Base-by-base conservation (phyloP, 2,888 invertebrate genomes). In the Bimastos eiseni region DNA sequence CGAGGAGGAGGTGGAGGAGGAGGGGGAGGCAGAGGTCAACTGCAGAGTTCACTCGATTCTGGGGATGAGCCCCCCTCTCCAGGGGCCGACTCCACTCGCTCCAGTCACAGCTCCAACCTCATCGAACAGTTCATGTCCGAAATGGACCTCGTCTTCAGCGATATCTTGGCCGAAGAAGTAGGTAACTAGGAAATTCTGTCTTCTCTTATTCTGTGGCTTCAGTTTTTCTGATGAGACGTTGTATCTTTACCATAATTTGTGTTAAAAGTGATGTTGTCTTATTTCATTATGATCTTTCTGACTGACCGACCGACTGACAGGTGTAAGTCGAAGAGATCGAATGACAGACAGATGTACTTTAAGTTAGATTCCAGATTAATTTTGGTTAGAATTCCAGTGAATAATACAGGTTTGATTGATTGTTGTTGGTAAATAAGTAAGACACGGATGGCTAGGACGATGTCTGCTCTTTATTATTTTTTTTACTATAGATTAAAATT, bases 71-170 rank as follows among this genome's bases (percentile, higher is more conserved):
- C 86, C 4, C 86, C 86, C 0, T 86, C 86, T 36, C 86, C 86
- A 0, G 86, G 86, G 6, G 86, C 86, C 17, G 86, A 86, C 1
- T 86, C 86, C 36, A 86, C 86, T 37, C 83, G 24, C 83, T 38
- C 83, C 91, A 89, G 89, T 89, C 84, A 30, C 49, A 83, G 38
- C 34, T 70, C 90, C 90, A 90, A 37, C 90, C 90, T 33, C 36
- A 83, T 90, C 44, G 92, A 92, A 83, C 91, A 92, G 84, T 91
- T 92, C 90, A 86, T 92, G 90, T 89, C 90, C 49, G 91, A 92
- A 89, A 91, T 92, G 91, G 92, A 92, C 70, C 91, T 91, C 36
- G 92, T 92, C 38, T 92, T 92, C 91, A 92, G 55, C 83, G 91
- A 91, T 36, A 88, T 92, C 83, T 88, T 91, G 70, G 90, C 83